Evolutionary conservation across 2,113 vertebrate genomes (phyloP).

Genomic region (Semnornis frantzii): DNA sequence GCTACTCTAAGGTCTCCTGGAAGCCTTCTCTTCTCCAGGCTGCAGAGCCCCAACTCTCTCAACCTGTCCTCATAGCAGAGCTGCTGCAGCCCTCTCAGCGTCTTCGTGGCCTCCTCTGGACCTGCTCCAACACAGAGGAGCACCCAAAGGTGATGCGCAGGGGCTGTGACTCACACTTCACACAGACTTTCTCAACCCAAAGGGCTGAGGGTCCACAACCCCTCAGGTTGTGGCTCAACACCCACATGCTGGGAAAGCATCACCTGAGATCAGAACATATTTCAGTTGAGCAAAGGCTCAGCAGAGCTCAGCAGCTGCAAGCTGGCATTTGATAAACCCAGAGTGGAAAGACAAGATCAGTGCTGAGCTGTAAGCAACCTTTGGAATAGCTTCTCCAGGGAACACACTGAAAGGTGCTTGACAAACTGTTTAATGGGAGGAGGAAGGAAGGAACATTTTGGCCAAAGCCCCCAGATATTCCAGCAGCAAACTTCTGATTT

Average conservation of each 20-base stretch:
- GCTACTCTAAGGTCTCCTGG: too few relatives aligned
- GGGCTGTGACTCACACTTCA: background rate
- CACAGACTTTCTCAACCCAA: background rate
- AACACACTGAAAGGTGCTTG: background rate
- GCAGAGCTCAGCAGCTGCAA: background rate
- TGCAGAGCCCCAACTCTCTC: too few relatives aligned
- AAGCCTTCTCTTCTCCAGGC: too few relatives aligned
- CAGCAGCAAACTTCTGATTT: background rate
- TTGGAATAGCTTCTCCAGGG: background rate
- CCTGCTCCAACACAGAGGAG: too few relatives aligned
- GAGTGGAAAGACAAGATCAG: slow-evolving; percentile 13
- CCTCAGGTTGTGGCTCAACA: background rate
- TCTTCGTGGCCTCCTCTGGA: too few relatives aligned
- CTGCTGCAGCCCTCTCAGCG: too few relatives aligned
- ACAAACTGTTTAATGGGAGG: background rate
- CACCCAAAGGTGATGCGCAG: background rate
- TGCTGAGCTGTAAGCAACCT: background rate
- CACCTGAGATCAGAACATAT: background rate
- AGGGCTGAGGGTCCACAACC: background rate
- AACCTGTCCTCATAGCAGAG: too few relatives aligned
- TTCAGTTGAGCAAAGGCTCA: background rate
- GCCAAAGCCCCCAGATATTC: background rate
- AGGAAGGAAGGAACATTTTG: background rate
- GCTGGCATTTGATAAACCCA: background rate
- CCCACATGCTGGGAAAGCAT: background rate